Evolutionary conservation across 2,888 invertebrate genomes (phyloP).

Genomic region (Plusia festucae): DNA sequence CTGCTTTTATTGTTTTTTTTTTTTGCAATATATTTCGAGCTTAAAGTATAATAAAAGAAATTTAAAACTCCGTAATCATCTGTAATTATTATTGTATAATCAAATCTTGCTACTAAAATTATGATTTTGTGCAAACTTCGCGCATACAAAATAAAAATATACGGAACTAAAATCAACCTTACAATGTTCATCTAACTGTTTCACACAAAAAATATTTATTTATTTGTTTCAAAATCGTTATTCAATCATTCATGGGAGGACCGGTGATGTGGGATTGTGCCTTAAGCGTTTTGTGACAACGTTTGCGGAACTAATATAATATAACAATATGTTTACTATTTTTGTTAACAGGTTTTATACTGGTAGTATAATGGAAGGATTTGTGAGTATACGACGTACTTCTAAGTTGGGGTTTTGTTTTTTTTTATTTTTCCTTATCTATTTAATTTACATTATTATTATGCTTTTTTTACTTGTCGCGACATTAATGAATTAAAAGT

Average conservation of each 20-base stretch:
- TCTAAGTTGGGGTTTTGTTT: neutral
- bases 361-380: conserved; percentile 8
- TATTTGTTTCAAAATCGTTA: conserved; percentile 72
- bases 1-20: too few relatives aligned
- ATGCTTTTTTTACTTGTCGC: too few relatives aligned
- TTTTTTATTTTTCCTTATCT: neutral
- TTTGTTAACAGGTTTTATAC: conserved; percentile 6
- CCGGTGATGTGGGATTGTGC: conserved; percentile 76
- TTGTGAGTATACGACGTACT: too few relatives aligned
- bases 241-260: conserved; percentile 80
- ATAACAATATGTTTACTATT: conserved; percentile 36
- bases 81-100: too few relatives aligned
- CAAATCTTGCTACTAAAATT: too few relatives aligned
- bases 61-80: too few relatives aligned
- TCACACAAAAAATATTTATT: conserved; percentile 62
- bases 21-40: too few relatives aligned
- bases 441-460: neutral
- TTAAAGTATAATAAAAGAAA: too few relatives aligned
- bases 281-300: conserved; percentile 68
- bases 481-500: too few relatives aligned
- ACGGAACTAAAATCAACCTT: conserved; percentile 58
- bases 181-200: conserved; percentile 20
- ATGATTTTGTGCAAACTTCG: too few relatives aligned
- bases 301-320: conserved; percentile 73
- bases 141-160: neutral